Evolutionary conservation across 2,888 invertebrate genomes (phyloP).

Genomic region (Cerastis rubricosa): DNA sequence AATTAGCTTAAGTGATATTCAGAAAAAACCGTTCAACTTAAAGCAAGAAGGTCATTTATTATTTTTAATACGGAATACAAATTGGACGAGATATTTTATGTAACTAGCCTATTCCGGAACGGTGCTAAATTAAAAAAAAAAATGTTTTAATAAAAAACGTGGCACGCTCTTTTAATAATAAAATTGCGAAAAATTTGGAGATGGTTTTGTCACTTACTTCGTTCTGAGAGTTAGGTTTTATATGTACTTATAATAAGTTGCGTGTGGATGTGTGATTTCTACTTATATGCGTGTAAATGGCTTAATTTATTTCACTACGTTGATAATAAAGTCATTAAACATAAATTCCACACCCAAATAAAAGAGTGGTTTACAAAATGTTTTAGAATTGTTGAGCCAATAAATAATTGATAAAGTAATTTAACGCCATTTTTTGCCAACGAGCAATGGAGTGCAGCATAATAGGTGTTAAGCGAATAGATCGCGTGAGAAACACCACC

Average conservation of each 20-base stretch:
- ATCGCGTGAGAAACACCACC: no score
- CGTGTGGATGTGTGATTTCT: not conserved
- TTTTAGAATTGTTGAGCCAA: no score
- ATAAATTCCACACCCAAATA: not conserved
- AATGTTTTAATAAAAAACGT: constrained; percentile 57
- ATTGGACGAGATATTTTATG: constrained; percentile 65
- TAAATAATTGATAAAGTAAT: no score
- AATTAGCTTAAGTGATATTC: constrained; percentile 70
- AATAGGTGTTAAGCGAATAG: no score
- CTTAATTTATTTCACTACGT: no score
- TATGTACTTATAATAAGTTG: not conserved
- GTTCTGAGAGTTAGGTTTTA: not conserved
- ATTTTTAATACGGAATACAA: constrained; percentile 69
- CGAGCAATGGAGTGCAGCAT: no score
- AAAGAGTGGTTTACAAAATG: not conserved
- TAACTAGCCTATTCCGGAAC: constrained; percentile 48
- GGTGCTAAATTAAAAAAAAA: constrained; percentile 62
- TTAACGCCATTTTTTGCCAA: no score
- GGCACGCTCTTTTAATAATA: constrained; percentile 25
- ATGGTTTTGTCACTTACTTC: not conserved
- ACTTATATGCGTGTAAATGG: not conserved
- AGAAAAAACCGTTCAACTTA: constrained; percentile 64
- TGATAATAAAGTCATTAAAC: not conserved
- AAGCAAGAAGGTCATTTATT: constrained; percentile 64
- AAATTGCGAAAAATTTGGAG: not conserved